Percentiles rank a stretch among this genome's conserved stretches.
phyloP scores from a whole-genome alignment of 2,113 vertebrate species.

The Cephalopholis sonnerati region DNA sequence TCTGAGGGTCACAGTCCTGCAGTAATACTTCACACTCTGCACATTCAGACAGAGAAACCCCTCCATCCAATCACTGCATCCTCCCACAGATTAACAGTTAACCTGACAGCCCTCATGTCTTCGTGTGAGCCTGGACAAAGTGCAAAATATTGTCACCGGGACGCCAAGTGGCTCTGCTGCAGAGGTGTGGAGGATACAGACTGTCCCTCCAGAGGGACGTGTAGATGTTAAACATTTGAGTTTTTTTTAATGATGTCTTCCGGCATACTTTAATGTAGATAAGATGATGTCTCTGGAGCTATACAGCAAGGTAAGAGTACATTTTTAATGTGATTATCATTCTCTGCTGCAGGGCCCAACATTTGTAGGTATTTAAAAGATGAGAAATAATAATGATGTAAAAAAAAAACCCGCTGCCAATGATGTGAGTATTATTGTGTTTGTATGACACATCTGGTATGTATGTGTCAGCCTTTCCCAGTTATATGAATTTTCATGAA shows the following conservation, averaged over 20 bases:
- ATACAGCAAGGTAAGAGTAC: slow-evolving; percentile 81
- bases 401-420: background rate
- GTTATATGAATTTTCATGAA: background rate
- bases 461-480: background rate
- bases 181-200: slow-evolving; percentile 39
- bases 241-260: background rate
- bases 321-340: background rate
- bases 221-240: background rate
- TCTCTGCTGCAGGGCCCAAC: background rate
- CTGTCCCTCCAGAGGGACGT: background rate
- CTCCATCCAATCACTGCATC: slow-evolving; percentile 36
- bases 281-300: slow-evolving; percentile 79
- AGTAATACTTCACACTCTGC: background rate
- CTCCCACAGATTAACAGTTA: slow-evolving; percentile 84
- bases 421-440: background rate
- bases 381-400: background rate
- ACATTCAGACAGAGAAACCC: background rate
- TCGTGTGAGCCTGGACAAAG: slow-evolving; percentile 79
- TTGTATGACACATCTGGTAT: background rate
- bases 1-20: too few species aligned
- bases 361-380: background rate
- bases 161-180: slow-evolving; percentile 18
- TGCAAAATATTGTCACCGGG: slow-evolving; percentile 58
- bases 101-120: slow-evolving; percentile 67
- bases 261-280: background rate